Base-by-base conservation (phyloP, 1,140 invertebrate genomes). In the Nephila pilipes region DNA sequence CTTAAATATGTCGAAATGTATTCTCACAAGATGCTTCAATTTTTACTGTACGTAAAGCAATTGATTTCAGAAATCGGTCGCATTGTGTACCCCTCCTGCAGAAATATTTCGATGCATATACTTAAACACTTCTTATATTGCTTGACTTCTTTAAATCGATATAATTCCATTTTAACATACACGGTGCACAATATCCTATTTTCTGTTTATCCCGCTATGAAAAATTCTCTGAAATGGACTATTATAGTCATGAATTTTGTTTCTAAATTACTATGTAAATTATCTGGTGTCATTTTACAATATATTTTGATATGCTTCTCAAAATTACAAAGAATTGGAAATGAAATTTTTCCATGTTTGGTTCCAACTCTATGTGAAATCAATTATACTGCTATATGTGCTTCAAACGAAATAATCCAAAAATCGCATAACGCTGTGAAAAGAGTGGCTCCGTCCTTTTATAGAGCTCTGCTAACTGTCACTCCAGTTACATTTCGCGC, bases 401-500 rank as follows among this genome's bases (percentile, higher is more conserved):
- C 63, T 8, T 75, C 83, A 1, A 87, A 58, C 6, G 65, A 79
- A 79, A 8, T 93, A 6, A n/a, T 58, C 8, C 12, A 16, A 8
- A 79, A 87, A 79, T 87, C 91, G 1, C 58, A 36, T 38, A 1
- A 5, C 29, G 85, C 46, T n/a, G 25, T 80, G 46, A 85, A 87
- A 79, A 55, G 12, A 69, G 65, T 80, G 18, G 20, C 46, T 1
- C 91, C 91, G 1, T 46, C 85, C 25, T 8, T 93, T 14, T 87
- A n/a, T 60, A 18, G 55, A 25, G 65, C 58, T 46, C 0, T 93
- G 25, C 57, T 20, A 14, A 46, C 22, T n/a, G 83, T 60, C 3
- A 29, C 54, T 80, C 91, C 83, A 38, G 10, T 29, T 14, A 79
- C 85, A 36, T 58, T 93, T n/a, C 14, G 55, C 20, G 91, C 91